phyloP scores from a whole-genome alignment of 1,140 invertebrate genomes.

The Lepeophtheirus salmonis region DNA sequence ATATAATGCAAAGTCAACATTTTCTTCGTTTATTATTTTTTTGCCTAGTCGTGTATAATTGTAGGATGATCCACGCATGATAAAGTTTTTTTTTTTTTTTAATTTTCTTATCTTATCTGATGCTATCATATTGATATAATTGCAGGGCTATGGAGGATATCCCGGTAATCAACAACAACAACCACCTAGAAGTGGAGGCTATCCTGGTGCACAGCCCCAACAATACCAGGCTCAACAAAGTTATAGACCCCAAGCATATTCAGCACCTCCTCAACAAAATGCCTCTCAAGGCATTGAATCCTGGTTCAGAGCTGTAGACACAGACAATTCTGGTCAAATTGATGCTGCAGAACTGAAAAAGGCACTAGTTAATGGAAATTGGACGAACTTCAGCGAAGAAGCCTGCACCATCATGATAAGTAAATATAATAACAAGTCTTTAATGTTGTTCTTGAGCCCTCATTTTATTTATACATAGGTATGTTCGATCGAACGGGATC shows the following conservation, averaged over 20 bases:
- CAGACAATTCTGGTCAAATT: conserved; percentile 44
- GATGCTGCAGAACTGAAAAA: conserved; percentile 52
- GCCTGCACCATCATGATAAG: conserved; percentile 76
- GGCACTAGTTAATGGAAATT: conserved; percentile 66
- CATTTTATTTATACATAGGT: conserved; percentile 31
- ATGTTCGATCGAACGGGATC: conserved; percentile 71
- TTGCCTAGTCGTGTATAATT: too few species aligned
- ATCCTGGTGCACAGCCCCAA: conserved; percentile 2
- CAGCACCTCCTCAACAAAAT: not conserved
- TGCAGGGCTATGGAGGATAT: conserved; percentile 2
- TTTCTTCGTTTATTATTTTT: too few species aligned
- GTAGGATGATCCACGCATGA: too few species aligned
- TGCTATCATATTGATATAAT: too few species aligned
- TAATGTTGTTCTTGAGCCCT: conserved; percentile 7
- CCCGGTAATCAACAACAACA: conserved; percentile 4
- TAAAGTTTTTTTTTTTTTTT: not conserved
- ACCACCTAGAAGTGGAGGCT: not conserved
- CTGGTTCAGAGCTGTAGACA: conserved; percentile 18
- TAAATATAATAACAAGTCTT: too few species aligned
- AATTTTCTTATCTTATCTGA: not conserved
- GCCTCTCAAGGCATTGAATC: not conserved
- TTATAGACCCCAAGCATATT: conserved; percentile 1
- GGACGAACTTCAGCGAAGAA: conserved; percentile 58
- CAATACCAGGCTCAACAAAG: not conserved
- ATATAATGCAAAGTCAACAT: too few species aligned